A percentile compares a stretch with the other conserved stretches of the same genome.
phyloP scores from a whole-genome alignment of 2,888 invertebrate species.

The Poecilobothrus nobilitatus region DNA sequence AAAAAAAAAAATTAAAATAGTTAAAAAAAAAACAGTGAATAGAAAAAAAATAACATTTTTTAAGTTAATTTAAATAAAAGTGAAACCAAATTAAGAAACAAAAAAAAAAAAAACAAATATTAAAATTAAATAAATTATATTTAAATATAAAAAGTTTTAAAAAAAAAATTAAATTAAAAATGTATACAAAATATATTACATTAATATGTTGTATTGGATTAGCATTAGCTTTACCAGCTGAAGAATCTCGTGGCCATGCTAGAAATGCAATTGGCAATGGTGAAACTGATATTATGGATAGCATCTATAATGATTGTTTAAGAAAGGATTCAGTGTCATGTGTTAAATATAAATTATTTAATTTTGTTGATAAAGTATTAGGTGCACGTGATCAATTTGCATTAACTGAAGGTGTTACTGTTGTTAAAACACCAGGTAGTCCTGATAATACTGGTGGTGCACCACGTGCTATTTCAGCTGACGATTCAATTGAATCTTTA shows the following conservation, averaged over 20 bases:
- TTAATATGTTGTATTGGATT: conserved; percentile 50
- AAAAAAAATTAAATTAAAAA: conserved; percentile 23
- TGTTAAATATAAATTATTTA: conserved; percentile 78
- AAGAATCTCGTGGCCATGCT: conserved; percentile 53
- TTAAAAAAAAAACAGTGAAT: conserved; percentile 14
- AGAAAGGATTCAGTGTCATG: conserved; percentile 77
- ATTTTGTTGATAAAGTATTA: conserved; percentile 76
- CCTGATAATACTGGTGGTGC: conserved; percentile 64
- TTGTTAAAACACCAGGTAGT: conserved; percentile 64
- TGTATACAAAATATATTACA: conserved; percentile 31
- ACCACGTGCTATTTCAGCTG: conserved; percentile 60
- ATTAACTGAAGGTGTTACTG: conserved; percentile 73
- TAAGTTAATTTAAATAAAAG: conserved; percentile 12
- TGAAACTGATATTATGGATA: conserved; percentile 70
- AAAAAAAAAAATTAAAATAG: conserved; percentile 18
- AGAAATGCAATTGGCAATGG: conserved; percentile 53
- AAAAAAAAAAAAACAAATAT: conserved; percentile 22
- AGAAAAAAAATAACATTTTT: conserved; percentile 20
- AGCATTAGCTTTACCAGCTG: conserved; percentile 61
- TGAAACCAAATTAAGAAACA: conserved; percentile 20
- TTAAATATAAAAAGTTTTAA: conserved; percentile 18
- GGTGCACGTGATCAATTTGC: conserved; percentile 72
- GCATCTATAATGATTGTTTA: conserved; percentile 68
- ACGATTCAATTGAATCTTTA: conserved; percentile 57
- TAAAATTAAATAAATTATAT: conserved; percentile 20